Conservation (phyloP, 2,888 invertebrate genomes). For the Phoenoteleia sp. region DNA sequence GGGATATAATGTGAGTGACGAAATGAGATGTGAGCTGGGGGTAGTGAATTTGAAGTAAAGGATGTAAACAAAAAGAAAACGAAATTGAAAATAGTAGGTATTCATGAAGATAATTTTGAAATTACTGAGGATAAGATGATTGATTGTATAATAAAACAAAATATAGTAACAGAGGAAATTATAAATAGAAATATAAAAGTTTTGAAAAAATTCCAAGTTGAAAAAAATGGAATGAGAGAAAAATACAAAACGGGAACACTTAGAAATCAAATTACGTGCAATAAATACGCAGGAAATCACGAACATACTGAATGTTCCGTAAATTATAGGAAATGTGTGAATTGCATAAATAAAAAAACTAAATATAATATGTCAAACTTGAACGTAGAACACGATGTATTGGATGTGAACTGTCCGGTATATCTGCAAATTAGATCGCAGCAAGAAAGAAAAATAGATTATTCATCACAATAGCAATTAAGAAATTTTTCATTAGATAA, state of each 20-base stretch:
- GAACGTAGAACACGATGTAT: not conserved
- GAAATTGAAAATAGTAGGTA: too few species aligned
- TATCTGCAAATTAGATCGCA: not conserved
- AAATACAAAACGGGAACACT: not conserved
- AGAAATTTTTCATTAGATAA: not conserved
- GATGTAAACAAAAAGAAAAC: too few species aligned
- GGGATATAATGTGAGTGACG: too few species aligned
- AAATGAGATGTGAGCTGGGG: too few species aligned
- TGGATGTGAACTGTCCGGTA: not conserved
- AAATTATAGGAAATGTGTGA: not conserved
- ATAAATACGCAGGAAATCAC: too few species aligned
- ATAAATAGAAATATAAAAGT: not conserved
- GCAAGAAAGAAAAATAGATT: not conserved
- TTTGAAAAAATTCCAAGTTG: not conserved
- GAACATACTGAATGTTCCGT: not conserved
- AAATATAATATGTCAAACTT: not conserved
- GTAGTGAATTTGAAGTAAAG: too few species aligned
- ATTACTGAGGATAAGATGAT: not conserved
- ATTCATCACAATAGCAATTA: not conserved
- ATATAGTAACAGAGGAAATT: not conserved
- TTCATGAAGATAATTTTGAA: too few species aligned
- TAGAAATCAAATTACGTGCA: too few species aligned
- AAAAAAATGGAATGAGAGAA: not conserved
- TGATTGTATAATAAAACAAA: slow-evolving; percentile 7
- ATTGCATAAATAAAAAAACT: not conserved